phyloP scores from a whole-genome alignment of 2,888 invertebrate species.

The Aleiodes leptofemur region DNA sequence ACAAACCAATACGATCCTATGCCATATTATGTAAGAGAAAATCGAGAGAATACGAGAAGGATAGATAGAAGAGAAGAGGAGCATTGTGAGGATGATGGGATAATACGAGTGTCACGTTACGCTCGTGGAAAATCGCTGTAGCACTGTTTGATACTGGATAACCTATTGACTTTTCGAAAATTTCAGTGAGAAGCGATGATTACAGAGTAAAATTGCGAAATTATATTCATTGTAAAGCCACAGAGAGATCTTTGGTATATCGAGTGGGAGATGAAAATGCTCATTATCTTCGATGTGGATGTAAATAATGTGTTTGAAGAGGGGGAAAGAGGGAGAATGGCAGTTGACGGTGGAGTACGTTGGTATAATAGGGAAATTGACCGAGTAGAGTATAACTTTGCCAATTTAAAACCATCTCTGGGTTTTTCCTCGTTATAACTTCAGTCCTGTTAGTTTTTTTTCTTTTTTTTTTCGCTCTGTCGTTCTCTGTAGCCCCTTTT shows the following conservation, averaged over 20 bases:
- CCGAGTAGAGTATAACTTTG: slow-evolving; percentile 46
- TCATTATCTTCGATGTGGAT: too few species aligned
- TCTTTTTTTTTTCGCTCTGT: slow-evolving; percentile 32
- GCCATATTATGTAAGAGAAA: slow-evolving; percentile 27
- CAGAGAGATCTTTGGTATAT: too few species aligned
- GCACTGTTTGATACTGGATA: slow-evolving; percentile 46
- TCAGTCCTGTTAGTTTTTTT: slow-evolving; percentile 33
- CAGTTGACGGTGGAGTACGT: slow-evolving; percentile 15
- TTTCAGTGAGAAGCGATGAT: not conserved
- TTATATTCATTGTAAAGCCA: slow-evolving; percentile 20
- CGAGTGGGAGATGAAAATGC: too few species aligned
- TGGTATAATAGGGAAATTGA: slow-evolving; percentile 32
- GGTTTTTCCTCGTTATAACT: slow-evolving; percentile 50
- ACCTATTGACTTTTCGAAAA: slow-evolving; percentile 33
- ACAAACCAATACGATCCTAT: slow-evolving; percentile 31
- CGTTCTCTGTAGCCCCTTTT: not conserved
- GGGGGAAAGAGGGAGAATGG: too few species aligned
- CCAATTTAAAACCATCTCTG: slow-evolving; percentile 47
- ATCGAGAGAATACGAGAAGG: not conserved
- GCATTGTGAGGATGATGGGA: slow-evolving; percentile 28
- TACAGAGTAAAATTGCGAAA: slow-evolving; percentile 30
- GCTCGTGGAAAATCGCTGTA: not conserved
- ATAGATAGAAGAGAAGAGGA: too few species aligned
- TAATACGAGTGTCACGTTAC: slow-evolving; percentile 37
- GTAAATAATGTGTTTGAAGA: too few species aligned